phyloP scores from a whole-genome alignment of 2,888 invertebrate genomes.

The Petrolisthes cinctipes region DNA sequence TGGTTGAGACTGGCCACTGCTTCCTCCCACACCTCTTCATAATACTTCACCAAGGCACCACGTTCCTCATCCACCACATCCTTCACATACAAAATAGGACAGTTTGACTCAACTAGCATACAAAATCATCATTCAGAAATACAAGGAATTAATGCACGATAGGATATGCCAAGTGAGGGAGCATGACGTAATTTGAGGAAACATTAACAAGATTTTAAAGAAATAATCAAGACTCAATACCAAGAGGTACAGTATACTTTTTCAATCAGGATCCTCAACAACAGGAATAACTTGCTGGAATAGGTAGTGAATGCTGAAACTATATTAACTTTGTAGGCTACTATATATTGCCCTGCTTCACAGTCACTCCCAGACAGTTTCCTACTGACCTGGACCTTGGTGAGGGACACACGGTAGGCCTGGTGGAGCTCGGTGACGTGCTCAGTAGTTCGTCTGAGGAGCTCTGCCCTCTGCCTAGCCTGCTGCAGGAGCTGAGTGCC shows the following conservation, averaged over 20 bases:
- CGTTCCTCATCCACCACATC: conserved; percentile 46
- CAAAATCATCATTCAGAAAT: not conserved
- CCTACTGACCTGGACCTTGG: conserved; percentile 49
- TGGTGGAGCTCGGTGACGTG: conserved; percentile 58
- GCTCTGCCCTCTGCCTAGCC: conserved; percentile 45
- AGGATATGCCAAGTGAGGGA: not conserved
- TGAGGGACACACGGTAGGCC: conserved; percentile 45
- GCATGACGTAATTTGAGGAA: too few relatives aligned
- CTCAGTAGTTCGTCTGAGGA: conserved; percentile 52
- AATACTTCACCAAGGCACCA: conserved; percentile 33
- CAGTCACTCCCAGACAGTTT: not conserved
- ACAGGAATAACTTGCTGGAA: too few relatives aligned
- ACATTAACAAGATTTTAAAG: too few relatives aligned
- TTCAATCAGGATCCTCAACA: too few relatives aligned
- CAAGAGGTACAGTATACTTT: too few relatives aligned
- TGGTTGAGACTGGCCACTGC: conserved; percentile 43
- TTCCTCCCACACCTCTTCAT: conserved; percentile 46
- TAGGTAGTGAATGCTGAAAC: too few relatives aligned
- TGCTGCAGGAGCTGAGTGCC: conserved; percentile 46
- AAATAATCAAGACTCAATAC: too few relatives aligned
- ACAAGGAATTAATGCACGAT: not conserved
- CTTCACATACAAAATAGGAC: not conserved
- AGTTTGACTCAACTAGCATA: not conserved
- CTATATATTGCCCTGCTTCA: not conserved
- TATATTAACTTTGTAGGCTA: too few relatives aligned